phyloP scores from a whole-genome alignment of 2,113 vertebrate genomes.

The Nestor notabilis region DNA sequence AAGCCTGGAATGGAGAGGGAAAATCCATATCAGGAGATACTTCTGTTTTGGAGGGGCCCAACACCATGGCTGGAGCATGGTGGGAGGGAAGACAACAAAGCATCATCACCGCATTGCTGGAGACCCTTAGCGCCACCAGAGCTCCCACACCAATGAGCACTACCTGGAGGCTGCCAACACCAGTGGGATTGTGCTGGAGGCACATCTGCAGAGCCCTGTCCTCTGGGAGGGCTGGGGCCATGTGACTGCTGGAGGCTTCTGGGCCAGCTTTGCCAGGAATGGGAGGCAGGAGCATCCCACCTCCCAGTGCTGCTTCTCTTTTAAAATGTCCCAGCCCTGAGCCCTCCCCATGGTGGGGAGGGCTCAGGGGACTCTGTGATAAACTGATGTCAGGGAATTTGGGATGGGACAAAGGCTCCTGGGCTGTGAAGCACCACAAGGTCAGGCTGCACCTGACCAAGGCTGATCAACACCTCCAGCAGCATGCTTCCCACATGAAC shows the following conservation, averaged over 20 bases:
- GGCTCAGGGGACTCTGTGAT: background rate
- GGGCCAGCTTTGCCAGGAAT: background rate
- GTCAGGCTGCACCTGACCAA: rapidly evolving
- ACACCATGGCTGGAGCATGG: rapidly evolving
- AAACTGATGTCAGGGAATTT: background rate
- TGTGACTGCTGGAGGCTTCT: background rate
- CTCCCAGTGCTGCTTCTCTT: background rate
- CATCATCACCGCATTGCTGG: rapidly evolving
- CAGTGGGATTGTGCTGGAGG: rapidly evolving
- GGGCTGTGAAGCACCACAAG: background rate
- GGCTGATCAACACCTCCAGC: background rate
- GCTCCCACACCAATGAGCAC: rapidly evolving
- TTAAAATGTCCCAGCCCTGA: background rate
- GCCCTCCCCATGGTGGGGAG: background rate
- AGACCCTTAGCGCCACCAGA: background rate
- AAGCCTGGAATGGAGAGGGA: slow-evolving; percentile 76
- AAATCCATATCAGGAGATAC: background rate
- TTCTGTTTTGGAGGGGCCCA: background rate
- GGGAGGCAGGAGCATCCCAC: background rate
- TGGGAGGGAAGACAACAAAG: background rate
- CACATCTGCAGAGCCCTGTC: background rate
- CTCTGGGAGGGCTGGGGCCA: background rate
- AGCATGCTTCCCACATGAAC: rapidly evolving
- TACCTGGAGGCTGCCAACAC: background rate
- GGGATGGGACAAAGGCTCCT: background rate